These are phyloP conservation scores for Heliconius melpomene DNA, from an alignment of 1,140 invertebrate genomes.

Conservation along the genomic window DNA sequence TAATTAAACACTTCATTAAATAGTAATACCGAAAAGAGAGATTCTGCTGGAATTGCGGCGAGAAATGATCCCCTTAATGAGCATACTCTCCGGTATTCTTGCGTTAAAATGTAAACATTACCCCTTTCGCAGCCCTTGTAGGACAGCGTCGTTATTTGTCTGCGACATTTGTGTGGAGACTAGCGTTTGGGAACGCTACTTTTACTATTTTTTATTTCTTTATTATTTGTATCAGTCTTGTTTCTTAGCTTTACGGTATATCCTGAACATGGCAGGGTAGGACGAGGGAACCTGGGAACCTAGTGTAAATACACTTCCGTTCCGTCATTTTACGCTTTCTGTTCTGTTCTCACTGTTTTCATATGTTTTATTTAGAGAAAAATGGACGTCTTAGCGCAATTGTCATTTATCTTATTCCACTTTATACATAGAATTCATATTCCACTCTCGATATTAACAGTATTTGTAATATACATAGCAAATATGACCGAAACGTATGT, in stretches of 20 bases:
- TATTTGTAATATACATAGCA: too few species aligned
- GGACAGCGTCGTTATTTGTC: slow-evolving; percentile 69
- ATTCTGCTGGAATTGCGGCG: slow-evolving; percentile 47
- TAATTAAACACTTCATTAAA: slow-evolving; percentile 50
- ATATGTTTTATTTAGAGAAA: too few species aligned
- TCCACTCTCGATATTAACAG: too few species aligned
- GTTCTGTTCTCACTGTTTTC: too few species aligned
- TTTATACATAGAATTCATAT: too few species aligned
- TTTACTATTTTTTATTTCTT: neutral
- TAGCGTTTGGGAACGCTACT: slow-evolving; percentile 9
- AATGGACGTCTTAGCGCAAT: too few species aligned
- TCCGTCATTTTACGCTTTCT: too few species aligned
- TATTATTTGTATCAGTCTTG: neutral
- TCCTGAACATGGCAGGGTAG: too few species aligned
- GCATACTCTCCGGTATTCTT: slow-evolving; percentile 60
- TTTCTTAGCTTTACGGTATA: neutral
- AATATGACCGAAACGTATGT: too few species aligned
- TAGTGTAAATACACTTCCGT: too few species aligned
- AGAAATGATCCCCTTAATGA: slow-evolving; percentile 67
- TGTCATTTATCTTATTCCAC: too few species aligned
- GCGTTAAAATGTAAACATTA: slow-evolving; percentile 78
- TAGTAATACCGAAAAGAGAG: slow-evolving; percentile 61
- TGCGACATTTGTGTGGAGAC: slow-evolving; percentile 41
- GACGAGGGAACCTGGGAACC: too few species aligned
- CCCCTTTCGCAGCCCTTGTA: slow-evolving; percentile 64